Evolutionary conservation across 2,113 vertebrate genomes (phyloP).

Genomic region (Rhombomys opimus): DNA sequence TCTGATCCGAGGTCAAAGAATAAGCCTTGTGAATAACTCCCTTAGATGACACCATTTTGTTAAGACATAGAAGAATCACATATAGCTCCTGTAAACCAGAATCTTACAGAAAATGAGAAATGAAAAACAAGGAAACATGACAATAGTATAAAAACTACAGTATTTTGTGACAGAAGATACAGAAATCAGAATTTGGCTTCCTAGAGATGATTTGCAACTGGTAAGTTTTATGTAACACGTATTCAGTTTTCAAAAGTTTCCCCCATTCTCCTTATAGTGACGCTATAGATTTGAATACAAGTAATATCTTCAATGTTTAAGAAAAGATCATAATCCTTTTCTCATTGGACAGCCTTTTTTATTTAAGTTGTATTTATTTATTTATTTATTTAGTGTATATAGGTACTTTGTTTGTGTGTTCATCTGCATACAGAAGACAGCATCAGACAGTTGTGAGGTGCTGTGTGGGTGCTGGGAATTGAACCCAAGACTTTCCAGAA

Average conservation of each 20-base stretch:
- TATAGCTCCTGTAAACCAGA: neutral
- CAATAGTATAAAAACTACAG: neutral
- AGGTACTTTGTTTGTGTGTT: too few relatives aligned
- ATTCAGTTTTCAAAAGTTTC: neutral
- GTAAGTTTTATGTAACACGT: neutral
- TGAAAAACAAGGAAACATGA: neutral
- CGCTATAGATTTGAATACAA: constrained; percentile 28
- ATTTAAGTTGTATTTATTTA: too few relatives aligned
- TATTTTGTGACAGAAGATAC: neutral
- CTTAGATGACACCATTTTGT: neutral
- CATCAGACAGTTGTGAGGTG: too few relatives aligned
- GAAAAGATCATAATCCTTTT: neutral
- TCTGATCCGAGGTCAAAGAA: neutral
- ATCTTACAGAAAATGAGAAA: constrained; percentile 2
- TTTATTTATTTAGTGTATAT: too few relatives aligned
- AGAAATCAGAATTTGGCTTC: neutral
- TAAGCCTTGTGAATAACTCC: neutral
- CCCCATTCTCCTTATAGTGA: neutral
- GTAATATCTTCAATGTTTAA: neutral
- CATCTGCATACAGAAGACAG: too few relatives aligned
- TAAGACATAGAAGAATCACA: neutral
- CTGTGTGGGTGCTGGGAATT: too few relatives aligned
- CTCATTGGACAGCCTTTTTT: neutral
- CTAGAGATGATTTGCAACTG: neutral
- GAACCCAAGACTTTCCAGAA: too few relatives aligned